A percentile compares a stretch with the other conserved stretches of the same genome.
Evolutionary conservation across 2,797 vertebrate genomes (phyloP).

Genomic region (Basileuterus tristriatus): DNA sequence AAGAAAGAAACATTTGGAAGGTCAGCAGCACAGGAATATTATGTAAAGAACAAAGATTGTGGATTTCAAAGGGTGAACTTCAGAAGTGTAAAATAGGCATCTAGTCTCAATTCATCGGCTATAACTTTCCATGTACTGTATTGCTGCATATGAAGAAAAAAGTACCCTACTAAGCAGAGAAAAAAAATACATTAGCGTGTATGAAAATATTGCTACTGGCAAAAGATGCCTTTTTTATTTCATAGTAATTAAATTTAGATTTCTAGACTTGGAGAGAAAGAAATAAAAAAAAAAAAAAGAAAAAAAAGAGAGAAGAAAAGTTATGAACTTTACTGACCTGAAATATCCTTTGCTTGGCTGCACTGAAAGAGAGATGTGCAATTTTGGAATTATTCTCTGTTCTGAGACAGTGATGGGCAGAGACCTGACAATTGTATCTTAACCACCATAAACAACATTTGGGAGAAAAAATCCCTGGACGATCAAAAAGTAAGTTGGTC

Average conservation of each 20-base stretch:
- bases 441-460: neutral
- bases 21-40: conserved; percentile 63
- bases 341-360: neutral
- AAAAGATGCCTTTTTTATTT: neutral
- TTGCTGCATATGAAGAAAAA: neutral
- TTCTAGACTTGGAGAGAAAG: neutral
- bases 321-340: neutral
- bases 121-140: neutral
- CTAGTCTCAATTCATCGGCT: neutral
- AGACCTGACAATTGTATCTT: neutral
- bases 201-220: neutral
- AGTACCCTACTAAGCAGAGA: conserved; percentile 8
- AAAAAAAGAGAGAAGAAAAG: neutral
- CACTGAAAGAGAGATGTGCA: neutral
- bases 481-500: neutral
- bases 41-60: conserved; percentile 59
- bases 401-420: neutral
- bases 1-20: conserved; percentile 76
- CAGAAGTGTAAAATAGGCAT: conserved; percentile 17
- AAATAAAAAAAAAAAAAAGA: neutral
- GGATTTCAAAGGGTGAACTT: conserved; percentile 32
- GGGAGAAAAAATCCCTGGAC: neutral
- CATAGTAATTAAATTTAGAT: neutral
- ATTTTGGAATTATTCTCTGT: neutral
- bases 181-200: conserved; percentile 28